Percentiles rank a stretch among this genome's conserved stretches.
phyloP scores from a whole-genome alignment of 2,113 vertebrate species.

The Cheilinus undulatus region DNA sequence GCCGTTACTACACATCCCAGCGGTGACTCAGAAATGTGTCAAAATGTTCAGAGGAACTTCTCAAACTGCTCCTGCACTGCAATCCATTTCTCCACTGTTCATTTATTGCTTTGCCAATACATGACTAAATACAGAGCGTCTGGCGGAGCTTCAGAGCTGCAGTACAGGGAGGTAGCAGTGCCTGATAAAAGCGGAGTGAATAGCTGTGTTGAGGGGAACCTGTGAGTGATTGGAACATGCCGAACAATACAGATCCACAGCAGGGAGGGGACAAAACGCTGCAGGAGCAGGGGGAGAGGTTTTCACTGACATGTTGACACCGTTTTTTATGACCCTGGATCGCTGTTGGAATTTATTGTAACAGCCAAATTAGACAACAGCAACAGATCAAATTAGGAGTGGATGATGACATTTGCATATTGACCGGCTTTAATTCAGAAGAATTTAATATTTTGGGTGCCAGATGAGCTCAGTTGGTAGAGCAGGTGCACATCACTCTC shows the following conservation, averaged over 20 bases:
- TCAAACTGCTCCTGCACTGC: neutral
- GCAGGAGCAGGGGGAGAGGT: neutral
- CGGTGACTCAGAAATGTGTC: neutral
- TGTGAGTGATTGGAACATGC: neutral
- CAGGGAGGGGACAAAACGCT: neutral
- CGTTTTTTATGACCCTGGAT: neutral
- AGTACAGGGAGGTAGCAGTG: neutral
- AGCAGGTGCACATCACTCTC: no score
- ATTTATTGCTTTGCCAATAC: neutral
- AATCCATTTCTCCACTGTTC: neutral
- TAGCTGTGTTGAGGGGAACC: neutral
- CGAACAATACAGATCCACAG: neutral
- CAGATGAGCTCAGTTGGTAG: no score
- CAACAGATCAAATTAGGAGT: neutral
- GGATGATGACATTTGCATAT: no score
- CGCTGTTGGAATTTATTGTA: neutral
- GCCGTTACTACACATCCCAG: neutral
- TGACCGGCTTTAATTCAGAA: no score
- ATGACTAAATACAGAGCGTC: neutral
- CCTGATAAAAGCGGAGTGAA: neutral
- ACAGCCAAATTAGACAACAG: neutral
- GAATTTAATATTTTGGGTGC: no score
- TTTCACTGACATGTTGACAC: neutral
- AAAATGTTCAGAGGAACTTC: conserved; percentile 1
- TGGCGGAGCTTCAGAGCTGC: neutral